Evolutionary conservation across 2,888 invertebrate species (phyloP).

Genomic region (Nomada hirtipes): DNA sequence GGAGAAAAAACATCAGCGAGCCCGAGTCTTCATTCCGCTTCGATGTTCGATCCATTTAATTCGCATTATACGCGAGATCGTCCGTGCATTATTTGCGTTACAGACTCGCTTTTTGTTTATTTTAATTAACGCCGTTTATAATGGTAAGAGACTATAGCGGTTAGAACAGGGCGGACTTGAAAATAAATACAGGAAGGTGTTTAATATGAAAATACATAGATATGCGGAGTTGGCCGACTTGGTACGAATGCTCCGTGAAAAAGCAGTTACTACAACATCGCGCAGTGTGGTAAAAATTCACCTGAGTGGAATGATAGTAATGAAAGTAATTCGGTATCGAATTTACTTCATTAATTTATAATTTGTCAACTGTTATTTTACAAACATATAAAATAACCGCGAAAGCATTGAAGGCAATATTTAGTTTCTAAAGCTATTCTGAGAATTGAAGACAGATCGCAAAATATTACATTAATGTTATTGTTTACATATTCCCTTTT

Average conservation of each 20-base stretch:
- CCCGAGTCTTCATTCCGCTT: neutral
- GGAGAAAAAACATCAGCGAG: neutral
- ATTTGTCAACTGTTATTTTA: too few species aligned
- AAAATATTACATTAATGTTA: too few species aligned
- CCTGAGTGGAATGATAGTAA: too few species aligned
- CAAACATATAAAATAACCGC: too few species aligned
- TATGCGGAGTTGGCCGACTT: neutral
- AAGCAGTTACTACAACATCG: constrained; percentile 11
- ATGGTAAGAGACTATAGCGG: too few species aligned
- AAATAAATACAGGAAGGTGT: neutral
- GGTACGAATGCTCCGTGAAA: constrained; percentile 1
- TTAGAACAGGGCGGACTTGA: neutral
- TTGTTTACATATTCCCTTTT: too few species aligned
- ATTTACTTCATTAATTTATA: too few species aligned
- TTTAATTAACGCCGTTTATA: neutral
- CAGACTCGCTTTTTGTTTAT: neutral
- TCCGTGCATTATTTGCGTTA: neutral
- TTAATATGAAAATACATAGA: constrained; percentile 1
- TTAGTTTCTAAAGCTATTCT: too few species aligned
- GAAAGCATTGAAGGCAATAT: too few species aligned
- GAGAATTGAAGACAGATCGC: too few species aligned
- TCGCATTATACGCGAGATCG: neutral
- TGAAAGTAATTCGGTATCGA: too few species aligned
- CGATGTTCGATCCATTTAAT: neutral
- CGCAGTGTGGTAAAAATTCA: too few species aligned